Percentiles rank a stretch among this genome's conserved stretches.
Conservation (phyloP, 2,888 invertebrate species). For the Hartigia nigra region DNA sequence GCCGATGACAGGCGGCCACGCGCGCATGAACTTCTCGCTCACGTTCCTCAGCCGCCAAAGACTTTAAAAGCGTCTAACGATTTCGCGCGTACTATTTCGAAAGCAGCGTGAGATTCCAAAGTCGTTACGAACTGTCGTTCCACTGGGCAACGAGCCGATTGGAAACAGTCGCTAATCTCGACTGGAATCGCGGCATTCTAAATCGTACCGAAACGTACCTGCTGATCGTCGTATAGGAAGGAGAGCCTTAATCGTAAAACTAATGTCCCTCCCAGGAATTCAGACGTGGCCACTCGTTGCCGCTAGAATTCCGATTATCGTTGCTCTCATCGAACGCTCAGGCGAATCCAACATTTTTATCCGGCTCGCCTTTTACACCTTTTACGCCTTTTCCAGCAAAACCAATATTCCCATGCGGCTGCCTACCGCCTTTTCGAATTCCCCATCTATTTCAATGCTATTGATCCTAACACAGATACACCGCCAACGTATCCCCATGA, state of each 20-base stretch:
- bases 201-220: constrained; percentile 40
- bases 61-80: not conserved
- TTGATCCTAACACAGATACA: not conserved
- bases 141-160: not conserved
- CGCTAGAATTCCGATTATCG: not conserved
- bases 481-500: not conserved
- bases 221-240: not conserved
- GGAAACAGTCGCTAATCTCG: constrained; percentile 18
- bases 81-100: not conserved
- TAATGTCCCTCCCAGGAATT: not conserved
- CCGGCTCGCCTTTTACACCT: not conserved
- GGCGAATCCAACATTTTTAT: not conserved
- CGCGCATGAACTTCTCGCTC: not conserved
- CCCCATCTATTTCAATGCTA: not conserved
- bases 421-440: not conserved
- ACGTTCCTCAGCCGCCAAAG: not conserved
- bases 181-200: constrained; percentile 44
- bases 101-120: not conserved
- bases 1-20: not conserved
- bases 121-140: not conserved
- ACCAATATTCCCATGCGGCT: not conserved
- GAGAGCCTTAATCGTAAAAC: not conserved
- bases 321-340: not conserved
- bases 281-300: not conserved
- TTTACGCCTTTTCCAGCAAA: not conserved